phyloP scores from a whole-genome alignment of 2,797 vertebrate genomes.

The Sphenodon punctatus region DNA sequence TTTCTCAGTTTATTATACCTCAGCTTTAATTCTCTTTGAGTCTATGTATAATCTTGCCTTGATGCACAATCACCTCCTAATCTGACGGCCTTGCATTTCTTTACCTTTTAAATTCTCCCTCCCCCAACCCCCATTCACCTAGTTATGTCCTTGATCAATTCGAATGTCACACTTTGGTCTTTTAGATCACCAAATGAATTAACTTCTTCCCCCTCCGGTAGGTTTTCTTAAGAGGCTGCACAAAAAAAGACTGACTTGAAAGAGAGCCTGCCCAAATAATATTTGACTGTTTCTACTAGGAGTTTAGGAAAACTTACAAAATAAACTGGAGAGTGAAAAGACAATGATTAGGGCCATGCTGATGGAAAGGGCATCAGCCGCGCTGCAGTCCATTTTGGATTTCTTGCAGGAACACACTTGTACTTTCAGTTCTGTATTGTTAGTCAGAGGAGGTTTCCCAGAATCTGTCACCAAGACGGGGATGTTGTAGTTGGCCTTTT shows the following conservation, averaged over 20 bases:
- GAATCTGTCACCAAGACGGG: conserved; percentile 95
- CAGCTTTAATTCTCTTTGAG: conserved; percentile 42
- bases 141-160: background rate
- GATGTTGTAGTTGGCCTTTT: conserved; percentile 95
- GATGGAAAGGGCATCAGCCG: conserved; percentile 74
- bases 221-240: background rate
- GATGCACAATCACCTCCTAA: background rate
- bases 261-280: background rate
- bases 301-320: conserved; percentile 80
- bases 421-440: conserved; percentile 92
- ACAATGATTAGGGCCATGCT: conserved; percentile 71
- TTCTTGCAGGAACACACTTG: conserved; percentile 98
- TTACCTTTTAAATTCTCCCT: background rate
- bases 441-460: conserved; percentile 90
- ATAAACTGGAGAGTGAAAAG: conserved; percentile 80
- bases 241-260: background rate
- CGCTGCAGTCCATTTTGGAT: conserved; percentile 94
- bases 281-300: background rate
- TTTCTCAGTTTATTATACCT: conserved; percentile 19
- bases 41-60: conserved; percentile 28
- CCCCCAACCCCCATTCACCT: background rate
- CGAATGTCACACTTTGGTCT: background rate
- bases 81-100: background rate
- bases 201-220: background rate
- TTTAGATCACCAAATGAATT: background rate